Base-by-base conservation (phyloP, 35 echinoderm and acorn worm species). In the Patiria miniata region DNA sequence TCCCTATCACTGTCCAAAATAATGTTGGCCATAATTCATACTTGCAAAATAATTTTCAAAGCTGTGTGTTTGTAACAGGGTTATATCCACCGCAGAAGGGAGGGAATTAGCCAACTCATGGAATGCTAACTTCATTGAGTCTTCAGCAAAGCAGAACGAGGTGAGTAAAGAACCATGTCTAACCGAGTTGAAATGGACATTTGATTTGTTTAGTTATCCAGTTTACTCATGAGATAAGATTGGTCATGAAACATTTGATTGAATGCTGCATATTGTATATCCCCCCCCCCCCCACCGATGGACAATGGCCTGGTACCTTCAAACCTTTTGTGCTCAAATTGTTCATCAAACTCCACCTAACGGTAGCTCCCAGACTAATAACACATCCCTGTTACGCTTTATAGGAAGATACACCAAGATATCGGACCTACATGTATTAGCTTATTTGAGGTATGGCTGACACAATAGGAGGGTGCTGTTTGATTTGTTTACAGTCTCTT, bases 61-160 rank as follows among this genome's bases (percentile, higher is more conserved):
- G 42, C 42, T 30, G 18, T 83, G 28, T 86, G 3, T 21, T 52
- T 78, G 4, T 51, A 44, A 21, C 50, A 93, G 91, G 54, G 84
- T 86, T 26, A 95, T 95, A 65, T 83, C 77, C 51, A 61, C 87
- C 65, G 78, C 94, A 37, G 86, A 95, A 83, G 96, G 96, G 36
- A 94, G 89, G 40, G 81, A 94, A 81, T 83, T 94, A 59, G 96
- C 96, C 29, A 83, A 95, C 68, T 95, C 96, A 78, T 99, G 96
- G 96, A 94, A 89, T 87, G 96, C 96, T 30, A 90, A 81, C 51
- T 99, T 99, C 90, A 86, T 99, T 54, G 96, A 99, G 86, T 99
- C 96, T 83, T 99, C 96, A 57, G 96, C 96, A 23, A 99, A 99
- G 80, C 89, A 99, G 77, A 99, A 99, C 87, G 96, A 99, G 86